Percentiles rank a stretch among this genome's conserved stretches.
These are phyloP conservation scores for Galerucella pusilla DNA, from an alignment of 2,888 invertebrate genomes.

Conservation along the genomic window DNA sequence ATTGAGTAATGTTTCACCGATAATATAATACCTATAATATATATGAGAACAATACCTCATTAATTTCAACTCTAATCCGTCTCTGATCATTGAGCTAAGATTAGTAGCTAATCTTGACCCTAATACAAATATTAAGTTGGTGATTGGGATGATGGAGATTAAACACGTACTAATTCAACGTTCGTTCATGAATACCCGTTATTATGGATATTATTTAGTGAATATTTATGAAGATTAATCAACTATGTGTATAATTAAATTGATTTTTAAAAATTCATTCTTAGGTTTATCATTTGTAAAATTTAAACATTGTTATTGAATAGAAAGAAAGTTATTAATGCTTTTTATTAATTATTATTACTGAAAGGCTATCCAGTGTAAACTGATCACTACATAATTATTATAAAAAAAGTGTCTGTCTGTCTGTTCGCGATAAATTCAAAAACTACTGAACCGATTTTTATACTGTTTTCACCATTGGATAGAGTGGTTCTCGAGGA, in stretches of 20 bases:
- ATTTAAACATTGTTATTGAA: too few relatives aligned
- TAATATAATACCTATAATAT: not conserved
- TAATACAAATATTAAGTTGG: constrained; percentile 49
- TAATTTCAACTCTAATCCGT: constrained; percentile 3
- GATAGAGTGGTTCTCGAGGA: too few relatives aligned
- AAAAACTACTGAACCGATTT: too few relatives aligned
- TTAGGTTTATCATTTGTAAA: not conserved
- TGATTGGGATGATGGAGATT: constrained; percentile 44
- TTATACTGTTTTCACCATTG: too few relatives aligned
- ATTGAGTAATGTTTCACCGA: not conserved
- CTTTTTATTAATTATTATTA: too few relatives aligned
- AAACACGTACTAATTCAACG: constrained; percentile 33
- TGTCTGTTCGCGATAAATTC: too few relatives aligned
- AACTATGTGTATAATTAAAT: constrained; percentile 15
- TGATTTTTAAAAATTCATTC: not conserved
- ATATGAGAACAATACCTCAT: not conserved
- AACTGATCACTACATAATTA: too few relatives aligned
- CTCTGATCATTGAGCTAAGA: constrained; percentile 32
- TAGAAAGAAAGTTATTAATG: too few relatives aligned
- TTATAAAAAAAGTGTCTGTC: too few relatives aligned
- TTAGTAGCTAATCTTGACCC: constrained; percentile 55
- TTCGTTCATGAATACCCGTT: constrained; percentile 28
- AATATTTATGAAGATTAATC: constrained; percentile 31
- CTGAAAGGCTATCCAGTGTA: too few relatives aligned
- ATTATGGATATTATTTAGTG: constrained; percentile 27